phyloP scores from a whole-genome alignment of 2,888 invertebrate species.

The Apamea crenata region DNA sequence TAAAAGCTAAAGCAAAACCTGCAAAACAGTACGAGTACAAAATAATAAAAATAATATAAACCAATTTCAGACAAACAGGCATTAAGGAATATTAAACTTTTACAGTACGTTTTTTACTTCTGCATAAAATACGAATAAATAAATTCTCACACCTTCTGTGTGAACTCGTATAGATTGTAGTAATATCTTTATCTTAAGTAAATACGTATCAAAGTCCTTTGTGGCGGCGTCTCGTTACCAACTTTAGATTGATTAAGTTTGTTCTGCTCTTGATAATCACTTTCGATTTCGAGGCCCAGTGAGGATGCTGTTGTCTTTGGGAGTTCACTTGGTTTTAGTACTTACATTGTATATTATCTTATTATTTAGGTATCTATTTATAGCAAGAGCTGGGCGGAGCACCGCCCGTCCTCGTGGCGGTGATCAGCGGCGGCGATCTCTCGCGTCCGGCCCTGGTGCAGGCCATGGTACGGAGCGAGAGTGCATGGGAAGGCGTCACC shows the following conservation, averaged over 20 bases:
- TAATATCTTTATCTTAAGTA: slow-evolving; percentile 73
- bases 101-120: no score
- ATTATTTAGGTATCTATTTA: background rate
- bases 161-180: slow-evolving; percentile 58
- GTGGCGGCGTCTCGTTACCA: slow-evolving; percentile 66
- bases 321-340: slow-evolving; percentile 21
- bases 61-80: no score
- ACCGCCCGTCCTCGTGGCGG: no score
- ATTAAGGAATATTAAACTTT: no score
- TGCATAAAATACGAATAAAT: background rate
- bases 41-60: no score
- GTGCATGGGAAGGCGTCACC: no score
- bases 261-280: slow-evolving; percentile 69
- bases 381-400: no score
- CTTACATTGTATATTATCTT: slow-evolving; percentile 4
- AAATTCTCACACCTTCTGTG: slow-evolving; percentile 57
- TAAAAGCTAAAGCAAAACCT: no score
- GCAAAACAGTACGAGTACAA: no score
- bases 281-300: slow-evolving; percentile 58
- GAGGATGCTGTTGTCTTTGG: slow-evolving; percentile 46
- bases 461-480: no score
- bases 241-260: slow-evolving; percentile 84
- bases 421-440: no score
- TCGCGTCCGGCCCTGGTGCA: no score
- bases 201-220: slow-evolving; percentile 71